Base-by-base conservation (phyloP, 2,888 invertebrate genomes). In the Capitulum mitella region DNA sequence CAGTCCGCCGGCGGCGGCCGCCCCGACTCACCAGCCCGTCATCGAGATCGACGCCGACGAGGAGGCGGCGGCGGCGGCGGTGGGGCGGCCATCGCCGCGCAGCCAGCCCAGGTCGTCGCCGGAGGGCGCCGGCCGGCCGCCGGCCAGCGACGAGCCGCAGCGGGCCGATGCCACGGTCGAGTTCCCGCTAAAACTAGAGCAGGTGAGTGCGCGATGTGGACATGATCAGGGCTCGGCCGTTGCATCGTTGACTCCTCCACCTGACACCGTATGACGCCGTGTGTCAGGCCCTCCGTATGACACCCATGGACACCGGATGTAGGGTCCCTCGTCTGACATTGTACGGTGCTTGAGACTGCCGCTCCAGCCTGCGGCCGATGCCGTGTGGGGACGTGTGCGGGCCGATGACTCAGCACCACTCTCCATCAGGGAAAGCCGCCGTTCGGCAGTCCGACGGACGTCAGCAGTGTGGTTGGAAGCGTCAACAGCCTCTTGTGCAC, bases 41-140 rank as follows among this genome's bases (percentile, higher is more conserved):
- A 58, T 58, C 58, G 58, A 58, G n/a, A 58, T 58, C 29, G 58
- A 58, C 58, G 58, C 3, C 58, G 58, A 58, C n/a, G 58, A n/a
- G 10, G 51, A 14, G 51, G 51, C 51, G 54, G 58, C 58, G 58
- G n/a, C 58, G 58, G 51, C 51, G 5, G 51, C 22, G 26, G 51
- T 26, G 51, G 19, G 22, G 51, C 58, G 58, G 5, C n/a, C 58
- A 29, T n/a, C 58, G n/a, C 10, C n/a, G n/a, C n/a, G 58, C 58
- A n/a, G 58, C 58, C n/a, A 29, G 58, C 6, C n/a, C 8, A 29
- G 12, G n/a, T 12, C 58, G n/a, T n/a, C 58, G n/a, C 6, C 43
- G 6, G 43, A 43, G 43, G 58, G n/a, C n/a, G 10, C 58, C 5
- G n/a, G 8, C 1, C 58, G n/a, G n/a, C 58, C 29, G 3, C 58